Base-by-base conservation (phyloP, 2,797 vertebrate genomes). In the Spondyliosoma cantharus region DNA sequence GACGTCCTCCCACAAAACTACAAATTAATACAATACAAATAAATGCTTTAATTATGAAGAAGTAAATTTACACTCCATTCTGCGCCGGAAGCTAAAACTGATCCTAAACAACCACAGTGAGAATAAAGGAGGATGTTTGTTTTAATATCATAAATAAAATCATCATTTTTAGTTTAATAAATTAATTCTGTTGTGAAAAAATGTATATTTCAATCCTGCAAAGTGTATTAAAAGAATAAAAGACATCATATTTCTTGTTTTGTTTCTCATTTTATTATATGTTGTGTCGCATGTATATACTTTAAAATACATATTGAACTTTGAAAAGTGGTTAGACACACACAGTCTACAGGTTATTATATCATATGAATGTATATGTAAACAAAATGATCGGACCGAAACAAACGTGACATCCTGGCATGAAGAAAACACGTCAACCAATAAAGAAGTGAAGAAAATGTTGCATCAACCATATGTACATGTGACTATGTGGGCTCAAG, bases 241-340 rank as follows among this genome's bases (percentile, higher is more conserved):
- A 60, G 0, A 15, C 11, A 37, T 45, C 20, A 19, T 16, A 45
- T 65, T 53, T 3, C 15, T 49, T 17, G 7, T 67, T 54, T 90
- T 83, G 84, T 1, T 37, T 37, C 2, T 37, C 29, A 90, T 87
- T 89, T 79, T 14, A 80, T 37, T 71, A 22, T 4, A 64, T 80
- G 19, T 57, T 29, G 37, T 43, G 16, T 58, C 22, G 42, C 7
- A 49, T 45, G 16, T 20, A 22, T 32, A 19, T 52, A 12, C 37
- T 37, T 37, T 37, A 9, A 37, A 37, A 37, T 37, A 37, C 37
- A 37, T 37, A 48, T 46, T 42, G 15, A 63, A 20, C 66, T 49
- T 69, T n/a, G 84, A 58, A 58, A 4, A 81, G 12, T 46, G 6
- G 7, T 27, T 64, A 54, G 37, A 60, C 48, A 87, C 74, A 87